These are phyloP conservation scores for Nemopilema nomurai DNA, from an alignment of 30 jellyfish, hydroid and myxozoan genomes.

Conservation along the genomic window DNA sequence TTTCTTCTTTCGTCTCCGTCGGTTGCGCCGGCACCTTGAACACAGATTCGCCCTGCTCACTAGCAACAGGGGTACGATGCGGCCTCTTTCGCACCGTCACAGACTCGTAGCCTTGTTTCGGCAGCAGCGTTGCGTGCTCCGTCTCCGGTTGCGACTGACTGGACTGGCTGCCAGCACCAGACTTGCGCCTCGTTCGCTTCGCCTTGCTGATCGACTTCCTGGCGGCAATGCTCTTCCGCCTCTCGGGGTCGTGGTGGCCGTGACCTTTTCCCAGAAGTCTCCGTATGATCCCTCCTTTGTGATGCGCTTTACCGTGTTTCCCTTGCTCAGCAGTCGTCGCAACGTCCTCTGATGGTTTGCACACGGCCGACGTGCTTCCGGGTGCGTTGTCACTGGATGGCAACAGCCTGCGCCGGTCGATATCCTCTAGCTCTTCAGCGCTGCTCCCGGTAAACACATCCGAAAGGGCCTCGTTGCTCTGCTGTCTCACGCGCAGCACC, in stretches of 20 bases:
- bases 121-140: slow-evolving; percentile 2
- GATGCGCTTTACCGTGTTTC: slow-evolving; percentile 10
- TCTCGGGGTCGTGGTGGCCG: slow-evolving; percentile 57
- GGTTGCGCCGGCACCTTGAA: slow-evolving; percentile 32
- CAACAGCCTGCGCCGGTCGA: not conserved
- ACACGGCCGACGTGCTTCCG: not conserved
- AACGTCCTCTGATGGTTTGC: not conserved
- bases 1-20: slow-evolving; percentile 7
- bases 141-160: slow-evolving; percentile 37
- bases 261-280: slow-evolving; percentile 58
- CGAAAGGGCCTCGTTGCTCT: slow-evolving; percentile 23
- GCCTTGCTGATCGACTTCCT: slow-evolving; percentile 68
- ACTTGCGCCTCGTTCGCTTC: slow-evolving; percentile 53
- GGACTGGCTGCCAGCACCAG: slow-evolving; percentile 53
- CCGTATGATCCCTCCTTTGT: slow-evolving; percentile 41
- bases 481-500: slow-evolving; percentile 48
- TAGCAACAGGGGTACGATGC: not conserved
- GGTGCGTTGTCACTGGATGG: not conserved
- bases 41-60: slow-evolving; percentile 4
- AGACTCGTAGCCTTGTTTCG: not conserved
- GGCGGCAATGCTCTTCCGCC: slow-evolving; percentile 71
- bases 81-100: slow-evolving; percentile 28
- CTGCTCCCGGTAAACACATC: slow-evolving; percentile 63
- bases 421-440: slow-evolving; percentile 54
- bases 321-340: not conserved